A percentile compares a stretch with the other conserved stretches of the same genome.
Conservation (phyloP, 2,888 invertebrate genomes). For the Atethmia centrago region DNA sequence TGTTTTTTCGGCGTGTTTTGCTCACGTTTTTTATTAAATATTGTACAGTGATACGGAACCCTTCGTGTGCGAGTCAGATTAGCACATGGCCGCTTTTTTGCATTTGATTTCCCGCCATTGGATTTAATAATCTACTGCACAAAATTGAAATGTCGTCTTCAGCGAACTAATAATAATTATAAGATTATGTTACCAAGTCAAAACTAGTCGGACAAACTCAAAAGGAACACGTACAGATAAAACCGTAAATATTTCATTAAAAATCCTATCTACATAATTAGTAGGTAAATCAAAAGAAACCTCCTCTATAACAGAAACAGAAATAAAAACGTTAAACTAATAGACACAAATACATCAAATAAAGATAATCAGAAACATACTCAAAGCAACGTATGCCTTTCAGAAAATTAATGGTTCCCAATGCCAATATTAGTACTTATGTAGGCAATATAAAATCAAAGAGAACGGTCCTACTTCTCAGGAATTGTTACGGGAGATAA, state of each 20-base stretch:
- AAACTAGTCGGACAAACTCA: background rate
- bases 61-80: too few relatives aligned
- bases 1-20: too few relatives aligned
- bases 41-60: too few relatives aligned
- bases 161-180: too few relatives aligned
- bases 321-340: background rate
- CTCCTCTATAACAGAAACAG: background rate
- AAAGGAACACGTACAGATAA: background rate
- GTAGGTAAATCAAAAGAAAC: background rate
- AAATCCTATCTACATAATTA: background rate
- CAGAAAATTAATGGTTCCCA: background rate
- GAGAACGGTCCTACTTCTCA: background rate
- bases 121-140: too few relatives aligned
- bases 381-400: slow-evolving; percentile 6
- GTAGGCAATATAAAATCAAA: slow-evolving; percentile 41
- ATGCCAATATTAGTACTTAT: slow-evolving; percentile 20
- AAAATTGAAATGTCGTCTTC: too few relatives aligned
- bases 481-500: slow-evolving; percentile 47
- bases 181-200: background rate
- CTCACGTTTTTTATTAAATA: too few relatives aligned
- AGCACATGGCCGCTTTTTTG: background rate
- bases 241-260: background rate
- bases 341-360: background rate
- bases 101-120: background rate
- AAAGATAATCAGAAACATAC: background rate